Percentiles rank a stretch among this genome's conserved stretches.
phyloP scores from a whole-genome alignment of 2,797 vertebrate species.

The Diplodus puntazzo region DNA sequence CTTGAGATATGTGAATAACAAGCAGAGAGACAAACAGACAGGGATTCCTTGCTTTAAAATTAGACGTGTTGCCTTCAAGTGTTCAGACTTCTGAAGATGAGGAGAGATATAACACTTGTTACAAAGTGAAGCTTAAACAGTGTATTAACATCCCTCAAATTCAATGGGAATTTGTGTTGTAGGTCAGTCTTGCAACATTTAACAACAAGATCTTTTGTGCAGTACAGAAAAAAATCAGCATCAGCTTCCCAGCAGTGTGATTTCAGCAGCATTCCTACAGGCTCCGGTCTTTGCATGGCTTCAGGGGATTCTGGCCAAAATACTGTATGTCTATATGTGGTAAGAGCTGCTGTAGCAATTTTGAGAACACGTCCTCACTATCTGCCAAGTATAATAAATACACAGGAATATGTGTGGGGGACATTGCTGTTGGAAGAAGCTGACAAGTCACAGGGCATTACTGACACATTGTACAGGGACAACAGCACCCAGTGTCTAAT shows the following conservation, averaged over 20 bases:
- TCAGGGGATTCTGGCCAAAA: slow-evolving; percentile 37
- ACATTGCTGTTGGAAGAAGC: slow-evolving; percentile 62
- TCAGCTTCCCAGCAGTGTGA: slow-evolving; percentile 27
- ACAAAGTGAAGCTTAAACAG: neutral
- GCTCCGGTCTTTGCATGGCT: slow-evolving; percentile 35
- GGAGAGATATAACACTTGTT: neutral
- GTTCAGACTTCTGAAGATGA: neutral
- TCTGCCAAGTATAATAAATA: slow-evolving; percentile 71
- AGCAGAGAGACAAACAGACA: no score
- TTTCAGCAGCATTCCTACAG: slow-evolving; percentile 23
- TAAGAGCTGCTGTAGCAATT: slow-evolving; percentile 58
- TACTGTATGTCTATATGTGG: slow-evolving; percentile 42
- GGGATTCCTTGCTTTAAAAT: no score
- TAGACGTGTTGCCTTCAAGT: no score
- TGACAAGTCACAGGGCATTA: slow-evolving; percentile 51
- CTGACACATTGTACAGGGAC: slow-evolving; percentile 51
- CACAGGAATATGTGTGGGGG: slow-evolving; percentile 44
- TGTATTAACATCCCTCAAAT: neutral
- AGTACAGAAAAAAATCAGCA: slow-evolving; percentile 10
- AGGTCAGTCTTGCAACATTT: slow-evolving; percentile 10
- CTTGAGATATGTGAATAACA: no score
- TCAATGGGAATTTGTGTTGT: neutral
- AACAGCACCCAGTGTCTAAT: slow-evolving; percentile 45
- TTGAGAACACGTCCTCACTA: slow-evolving; percentile 41
- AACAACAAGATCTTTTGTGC: slow-evolving; percentile 14